Percentiles rank a stretch among this genome's conserved stretches.
phyloP scores from a whole-genome alignment of 2,797 vertebrate species.

The Menidia menidia region DNA sequence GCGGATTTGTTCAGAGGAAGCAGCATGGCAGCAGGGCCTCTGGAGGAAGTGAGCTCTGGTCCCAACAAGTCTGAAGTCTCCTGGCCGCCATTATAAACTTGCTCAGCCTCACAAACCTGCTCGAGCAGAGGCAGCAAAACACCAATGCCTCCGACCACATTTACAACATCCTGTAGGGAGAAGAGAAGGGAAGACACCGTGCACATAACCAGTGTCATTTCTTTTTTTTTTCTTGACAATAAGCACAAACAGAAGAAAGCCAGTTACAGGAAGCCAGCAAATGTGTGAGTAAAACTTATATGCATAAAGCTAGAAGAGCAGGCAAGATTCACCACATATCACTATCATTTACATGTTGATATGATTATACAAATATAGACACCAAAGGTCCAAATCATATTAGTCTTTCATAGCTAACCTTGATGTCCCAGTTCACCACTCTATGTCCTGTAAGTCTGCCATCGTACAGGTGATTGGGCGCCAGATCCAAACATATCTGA shows the following conservation, averaged over 20 bases:
- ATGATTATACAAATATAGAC: neutral
- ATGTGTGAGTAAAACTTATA: neutral
- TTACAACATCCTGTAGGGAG: conserved; percentile 89
- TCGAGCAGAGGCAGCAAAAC: conserved; percentile 91
- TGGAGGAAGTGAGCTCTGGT: conserved; percentile 89
- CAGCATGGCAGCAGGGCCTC: conserved; percentile 86
- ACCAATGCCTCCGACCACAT: conserved; percentile 92
- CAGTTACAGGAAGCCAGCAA: conserved; percentile 3
- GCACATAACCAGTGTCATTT: neutral
- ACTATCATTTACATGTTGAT: neutral
- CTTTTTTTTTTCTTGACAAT: neutral
- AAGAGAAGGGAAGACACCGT: neutral
- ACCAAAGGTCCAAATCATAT: neutral
- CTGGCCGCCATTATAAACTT: conserved; percentile 78
- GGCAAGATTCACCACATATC: neutral
- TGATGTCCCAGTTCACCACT: conserved; percentile 95
- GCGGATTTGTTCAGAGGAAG: conserved; percentile 90
- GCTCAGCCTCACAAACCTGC: conserved; percentile 87
- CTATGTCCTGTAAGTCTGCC: conserved; percentile 94
- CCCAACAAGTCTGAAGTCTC: conserved; percentile 91
- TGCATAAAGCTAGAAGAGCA: neutral
- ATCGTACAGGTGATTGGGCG: conserved; percentile 89
- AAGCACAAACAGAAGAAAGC: too few species aligned
- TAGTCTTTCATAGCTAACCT: conserved; percentile 79
- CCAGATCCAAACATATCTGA: conserved; percentile 95